phyloP scores from a whole-genome alignment of 2,888 invertebrate species.

The Cyaniris semiargus region DNA sequence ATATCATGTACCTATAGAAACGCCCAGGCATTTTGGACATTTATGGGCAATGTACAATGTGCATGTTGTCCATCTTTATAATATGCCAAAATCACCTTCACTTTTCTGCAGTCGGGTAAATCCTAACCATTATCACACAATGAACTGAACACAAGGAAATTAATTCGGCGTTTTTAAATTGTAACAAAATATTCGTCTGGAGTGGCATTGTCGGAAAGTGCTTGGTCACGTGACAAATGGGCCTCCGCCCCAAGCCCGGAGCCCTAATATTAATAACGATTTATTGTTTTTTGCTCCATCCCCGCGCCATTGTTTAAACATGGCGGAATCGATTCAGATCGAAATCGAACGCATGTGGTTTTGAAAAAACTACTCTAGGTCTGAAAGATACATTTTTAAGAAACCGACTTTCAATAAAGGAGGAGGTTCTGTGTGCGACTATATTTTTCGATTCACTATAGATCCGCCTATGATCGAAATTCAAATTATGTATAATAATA shows the following conservation, averaged over 20 bases:
- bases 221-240: slow-evolving; percentile 57
- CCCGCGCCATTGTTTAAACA: slow-evolving; percentile 6
- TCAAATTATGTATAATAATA: too few relatives aligned
- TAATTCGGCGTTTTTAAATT: slow-evolving; percentile 27
- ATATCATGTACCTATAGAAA: too few relatives aligned
- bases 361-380: not conserved
- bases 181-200: slow-evolving; percentile 20
- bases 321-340: not conserved
- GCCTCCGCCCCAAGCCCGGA: slow-evolving; percentile 33
- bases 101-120: not conserved
- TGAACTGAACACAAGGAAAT: not conserved
- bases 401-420: not conserved
- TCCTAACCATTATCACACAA: not conserved
- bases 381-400: not conserved
- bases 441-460: too few relatives aligned
- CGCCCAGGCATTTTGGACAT: too few relatives aligned
- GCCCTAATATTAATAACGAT: slow-evolving; percentile 26
- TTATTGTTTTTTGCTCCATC: slow-evolving; percentile 26
- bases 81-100: too few relatives aligned
- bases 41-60: too few relatives aligned
- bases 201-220: slow-evolving; percentile 36
- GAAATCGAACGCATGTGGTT: not conserved
- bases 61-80: too few relatives aligned
- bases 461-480: too few relatives aligned
- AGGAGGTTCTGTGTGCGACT: too few relatives aligned